These are phyloP conservation scores for Drosophila cracens DNA, from an alignment of 2,888 invertebrate genomes.

Conservation along the genomic window DNA sequence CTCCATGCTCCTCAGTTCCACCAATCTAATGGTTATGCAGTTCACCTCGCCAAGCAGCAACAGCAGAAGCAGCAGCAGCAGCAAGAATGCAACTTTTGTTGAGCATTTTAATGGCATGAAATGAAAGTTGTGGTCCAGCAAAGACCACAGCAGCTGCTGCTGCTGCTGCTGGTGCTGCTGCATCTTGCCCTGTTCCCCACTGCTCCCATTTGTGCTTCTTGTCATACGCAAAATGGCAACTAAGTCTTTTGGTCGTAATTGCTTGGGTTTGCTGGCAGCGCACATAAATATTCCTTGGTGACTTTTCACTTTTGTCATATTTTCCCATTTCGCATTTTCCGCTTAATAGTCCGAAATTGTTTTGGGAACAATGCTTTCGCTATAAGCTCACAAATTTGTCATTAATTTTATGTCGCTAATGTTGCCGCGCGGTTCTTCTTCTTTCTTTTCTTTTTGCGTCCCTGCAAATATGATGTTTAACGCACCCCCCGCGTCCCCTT, in stretches of 20 bases:
- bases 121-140: constrained; percentile 52
- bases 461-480: constrained; percentile 46
- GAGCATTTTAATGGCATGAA: constrained; percentile 43
- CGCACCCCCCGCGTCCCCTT: constrained; percentile 2
- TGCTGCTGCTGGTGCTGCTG: constrained; percentile 2
- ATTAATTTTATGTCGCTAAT: constrained; percentile 75
- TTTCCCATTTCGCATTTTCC: constrained; percentile 34
- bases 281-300: constrained; percentile 56
- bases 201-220: neutral
- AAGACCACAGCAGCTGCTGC: constrained; percentile 40
- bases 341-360: constrained; percentile 68
- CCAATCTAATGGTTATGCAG: constrained; percentile 53
- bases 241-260: constrained; percentile 55
- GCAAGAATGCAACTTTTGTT: constrained; percentile 63
- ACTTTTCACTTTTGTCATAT: constrained; percentile 66
- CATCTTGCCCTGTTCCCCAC: neutral
- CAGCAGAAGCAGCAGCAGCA: constrained; percentile 6
- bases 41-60: constrained; percentile 34
- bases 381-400: constrained; percentile 67
- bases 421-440: constrained; percentile 23
- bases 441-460: neutral
- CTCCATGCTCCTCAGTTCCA: constrained; percentile 2
- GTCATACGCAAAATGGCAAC: constrained; percentile 53
- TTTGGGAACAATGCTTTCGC: constrained; percentile 61
- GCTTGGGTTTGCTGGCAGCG: constrained; percentile 49